A percentile compares a stretch with the other conserved stretches of the same genome.
Evolutionary conservation across 1,140 invertebrate genomes (phyloP).

Genomic region (Trichomalopsis sarcophagae): DNA sequence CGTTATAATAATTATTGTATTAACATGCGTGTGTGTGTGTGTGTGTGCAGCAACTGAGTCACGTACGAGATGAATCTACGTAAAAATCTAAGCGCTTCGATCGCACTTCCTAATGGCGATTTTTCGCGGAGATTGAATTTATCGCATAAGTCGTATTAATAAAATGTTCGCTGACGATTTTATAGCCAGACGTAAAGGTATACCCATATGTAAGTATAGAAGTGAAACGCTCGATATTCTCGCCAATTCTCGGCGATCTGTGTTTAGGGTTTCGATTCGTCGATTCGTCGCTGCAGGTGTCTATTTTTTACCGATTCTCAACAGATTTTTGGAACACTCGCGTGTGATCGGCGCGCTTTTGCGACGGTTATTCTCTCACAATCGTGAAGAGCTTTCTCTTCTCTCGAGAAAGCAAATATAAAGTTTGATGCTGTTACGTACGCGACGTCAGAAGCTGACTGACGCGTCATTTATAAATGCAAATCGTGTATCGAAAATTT

Average conservation of each 20-base stretch:
- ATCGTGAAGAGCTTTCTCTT: background rate
- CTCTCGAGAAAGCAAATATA: conserved; percentile 36
- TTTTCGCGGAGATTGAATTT: background rate
- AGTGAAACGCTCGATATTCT: conserved; percentile 14
- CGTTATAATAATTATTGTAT: background rate
- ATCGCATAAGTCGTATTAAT: background rate
- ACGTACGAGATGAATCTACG: background rate
- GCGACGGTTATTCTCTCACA: background rate
- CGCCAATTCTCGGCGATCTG: background rate
- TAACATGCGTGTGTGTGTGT: background rate
- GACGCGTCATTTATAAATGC: no score
- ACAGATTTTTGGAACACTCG: background rate
- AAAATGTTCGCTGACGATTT: background rate
- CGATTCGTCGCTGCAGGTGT: background rate
- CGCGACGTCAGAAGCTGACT: background rate
- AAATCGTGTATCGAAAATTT: background rate
- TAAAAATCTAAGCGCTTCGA: background rate
- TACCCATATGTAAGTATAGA: background rate
- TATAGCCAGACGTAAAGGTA: background rate
- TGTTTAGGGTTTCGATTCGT: background rate
- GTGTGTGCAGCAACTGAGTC: background rate
- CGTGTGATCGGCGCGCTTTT: background rate
- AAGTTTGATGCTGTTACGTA: conserved; percentile 3
- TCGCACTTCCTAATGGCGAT: background rate
- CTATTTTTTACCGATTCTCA: background rate